These are phyloP conservation scores for Thamnophis elegans DNA, from an alignment of 2,797 vertebrate species.

Conservation along the genomic window DNA sequence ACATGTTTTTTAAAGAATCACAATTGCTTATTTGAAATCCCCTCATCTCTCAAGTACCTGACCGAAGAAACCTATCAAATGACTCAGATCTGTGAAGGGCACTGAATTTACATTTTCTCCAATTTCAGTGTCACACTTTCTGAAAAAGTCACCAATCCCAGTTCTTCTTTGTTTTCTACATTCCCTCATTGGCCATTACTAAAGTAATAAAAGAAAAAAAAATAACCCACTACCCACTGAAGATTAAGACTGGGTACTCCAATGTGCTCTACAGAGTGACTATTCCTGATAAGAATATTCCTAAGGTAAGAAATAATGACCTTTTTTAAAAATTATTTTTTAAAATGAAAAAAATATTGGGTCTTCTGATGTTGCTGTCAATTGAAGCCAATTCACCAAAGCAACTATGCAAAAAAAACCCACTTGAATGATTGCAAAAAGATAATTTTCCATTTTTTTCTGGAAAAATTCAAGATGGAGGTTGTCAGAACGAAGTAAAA, in stretches of 20 bases:
- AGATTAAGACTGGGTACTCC: constrained; percentile 55
- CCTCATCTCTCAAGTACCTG: not conserved
- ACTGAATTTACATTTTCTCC: constrained; percentile 62
- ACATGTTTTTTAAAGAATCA: not conserved
- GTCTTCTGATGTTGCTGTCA: constrained; percentile 1
- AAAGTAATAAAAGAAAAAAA: constrained; percentile 57
- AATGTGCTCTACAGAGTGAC: constrained; percentile 49
- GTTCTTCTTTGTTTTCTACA: not conserved
- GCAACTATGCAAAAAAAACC: constrained; percentile 14
- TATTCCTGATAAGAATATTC: constrained; percentile 50
- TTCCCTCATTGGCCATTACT: constrained; percentile 67
- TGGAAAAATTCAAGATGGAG: constrained; percentile 35
- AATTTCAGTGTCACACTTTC: constrained; percentile 59
- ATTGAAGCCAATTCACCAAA: constrained; percentile 42
- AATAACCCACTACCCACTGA: constrained; percentile 45
- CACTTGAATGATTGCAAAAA: constrained; percentile 6
- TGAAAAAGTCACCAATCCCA: constrained; percentile 52
- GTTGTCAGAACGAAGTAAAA: not conserved
- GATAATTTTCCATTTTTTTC: not conserved
- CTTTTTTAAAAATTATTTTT: constrained; percentile 36
- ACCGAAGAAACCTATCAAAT: constrained; percentile 3
- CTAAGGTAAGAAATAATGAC: constrained; percentile 71
- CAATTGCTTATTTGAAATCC: constrained; percentile 7
- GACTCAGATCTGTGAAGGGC: not conserved
- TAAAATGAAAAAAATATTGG: not conserved